Evolutionary conservation across 2,888 invertebrate genomes (phyloP).

Genomic region (Urechis unicinctus): DNA sequence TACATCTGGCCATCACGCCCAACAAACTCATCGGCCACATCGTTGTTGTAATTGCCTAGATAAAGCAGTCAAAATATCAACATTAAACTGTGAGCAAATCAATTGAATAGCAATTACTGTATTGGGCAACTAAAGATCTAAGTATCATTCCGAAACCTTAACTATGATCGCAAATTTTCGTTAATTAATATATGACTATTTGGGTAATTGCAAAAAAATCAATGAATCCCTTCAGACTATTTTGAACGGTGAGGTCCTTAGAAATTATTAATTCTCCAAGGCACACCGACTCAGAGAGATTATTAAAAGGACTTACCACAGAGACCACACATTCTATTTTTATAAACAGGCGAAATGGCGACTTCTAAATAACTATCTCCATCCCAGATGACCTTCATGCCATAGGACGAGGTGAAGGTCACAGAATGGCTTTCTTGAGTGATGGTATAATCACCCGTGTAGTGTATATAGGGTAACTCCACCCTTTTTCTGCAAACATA

Average conservation of each 20-base stretch:
- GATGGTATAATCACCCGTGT: conserved; percentile 2
- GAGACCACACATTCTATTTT: conserved; percentile 76
- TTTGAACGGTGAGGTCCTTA: no score
- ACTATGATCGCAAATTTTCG: no score
- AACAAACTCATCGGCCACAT: conserved; percentile 73
- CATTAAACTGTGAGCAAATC: not conserved
- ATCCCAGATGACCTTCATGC: conserved; percentile 83
- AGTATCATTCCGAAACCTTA: no score
- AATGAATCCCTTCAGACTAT: no score
- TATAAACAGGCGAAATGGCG: conserved; percentile 66
- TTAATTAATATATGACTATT: no score
- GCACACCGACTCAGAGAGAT: not conserved
- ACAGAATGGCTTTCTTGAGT: conserved; percentile 46
- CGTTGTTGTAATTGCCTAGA: conserved; percentile 71
- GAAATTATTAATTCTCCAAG: no score
- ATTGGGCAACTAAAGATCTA: no score
- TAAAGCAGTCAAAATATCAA: not conserved
- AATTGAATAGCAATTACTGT: not conserved
- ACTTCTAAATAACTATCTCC: conserved; percentile 86
- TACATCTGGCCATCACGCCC: conserved; percentile 54
- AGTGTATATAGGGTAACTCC: conserved; percentile 7
- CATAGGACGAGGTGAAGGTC: conserved; percentile 53
- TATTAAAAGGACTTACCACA: conserved; percentile 60
- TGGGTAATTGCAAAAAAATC: no score
- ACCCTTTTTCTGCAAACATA: conserved; percentile 7